Conservation (phyloP, 2,797 vertebrate genomes). For the Leptoclinus maculatus region DNA sequence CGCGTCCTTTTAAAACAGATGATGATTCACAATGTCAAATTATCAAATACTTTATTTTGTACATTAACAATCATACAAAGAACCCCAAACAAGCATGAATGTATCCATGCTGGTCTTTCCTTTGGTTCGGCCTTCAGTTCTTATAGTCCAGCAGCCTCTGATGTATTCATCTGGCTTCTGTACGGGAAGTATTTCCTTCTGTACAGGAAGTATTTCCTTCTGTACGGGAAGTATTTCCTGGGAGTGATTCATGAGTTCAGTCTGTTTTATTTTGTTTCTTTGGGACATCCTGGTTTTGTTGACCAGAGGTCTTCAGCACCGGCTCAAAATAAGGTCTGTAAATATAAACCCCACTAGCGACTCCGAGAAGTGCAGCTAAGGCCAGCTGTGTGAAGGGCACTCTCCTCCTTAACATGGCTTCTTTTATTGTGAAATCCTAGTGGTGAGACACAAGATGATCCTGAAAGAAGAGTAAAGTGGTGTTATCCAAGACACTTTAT, state of each 20-base stretch:
- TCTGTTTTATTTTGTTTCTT: slow-evolving; percentile 49
- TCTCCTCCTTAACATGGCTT: slow-evolving; percentile 77
- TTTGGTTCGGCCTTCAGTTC: slow-evolving; percentile 8
- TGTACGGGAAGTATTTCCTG: slow-evolving; percentile 11
- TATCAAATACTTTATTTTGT: slow-evolving; percentile 52
- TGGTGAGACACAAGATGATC: slow-evolving; percentile 14
- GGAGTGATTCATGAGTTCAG: slow-evolving; percentile 26
- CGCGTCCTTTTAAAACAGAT: slow-evolving; percentile 1
- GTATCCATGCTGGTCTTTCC: slow-evolving; percentile 10
- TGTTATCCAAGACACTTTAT: slow-evolving; percentile 24
- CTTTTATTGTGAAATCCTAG: slow-evolving; percentile 8
- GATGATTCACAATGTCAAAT: background rate
- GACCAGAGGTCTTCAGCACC: slow-evolving; percentile 39
- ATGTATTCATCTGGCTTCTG: background rate
- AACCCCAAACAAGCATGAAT: background rate
- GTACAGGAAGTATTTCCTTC: slow-evolving; percentile 1
- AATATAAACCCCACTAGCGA: slow-evolving; percentile 90
- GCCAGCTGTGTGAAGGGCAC: slow-evolving; percentile 82
- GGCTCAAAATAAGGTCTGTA: slow-evolving; percentile 88
- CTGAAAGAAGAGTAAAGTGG: slow-evolving; percentile 43
- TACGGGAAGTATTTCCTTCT: slow-evolving; percentile 14
- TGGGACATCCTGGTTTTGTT: slow-evolving; percentile 51
- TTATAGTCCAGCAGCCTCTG: slow-evolving; percentile 32
- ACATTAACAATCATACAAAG: slow-evolving; percentile 31
- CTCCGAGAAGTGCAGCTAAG: slow-evolving; percentile 83